Evolutionary conservation across 2,113 vertebrate species (phyloP).

Genomic region (Colaptes auratus): DNA sequence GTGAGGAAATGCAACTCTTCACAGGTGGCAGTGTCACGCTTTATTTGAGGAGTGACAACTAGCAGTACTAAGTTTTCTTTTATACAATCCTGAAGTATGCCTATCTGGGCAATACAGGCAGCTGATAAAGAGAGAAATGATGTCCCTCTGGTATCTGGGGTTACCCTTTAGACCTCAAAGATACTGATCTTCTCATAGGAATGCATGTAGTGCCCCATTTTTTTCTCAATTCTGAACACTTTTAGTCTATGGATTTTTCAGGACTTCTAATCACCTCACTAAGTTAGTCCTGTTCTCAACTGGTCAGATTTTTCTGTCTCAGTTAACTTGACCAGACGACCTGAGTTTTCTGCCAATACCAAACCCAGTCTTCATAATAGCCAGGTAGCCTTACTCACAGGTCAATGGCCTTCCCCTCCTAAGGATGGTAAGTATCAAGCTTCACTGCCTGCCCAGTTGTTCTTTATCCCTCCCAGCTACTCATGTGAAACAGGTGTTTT

Average conservation of each 20-base stretch:
- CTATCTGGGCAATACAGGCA: background rate
- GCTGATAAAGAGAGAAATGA: background rate
- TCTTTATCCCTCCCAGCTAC: background rate
- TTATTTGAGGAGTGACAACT: background rate
- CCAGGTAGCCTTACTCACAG: background rate
- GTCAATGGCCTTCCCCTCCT: background rate
- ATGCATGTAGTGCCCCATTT: background rate
- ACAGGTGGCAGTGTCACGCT: rapidly evolving
- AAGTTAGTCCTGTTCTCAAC: background rate
- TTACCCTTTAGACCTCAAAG: background rate
- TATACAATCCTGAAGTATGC: background rate
- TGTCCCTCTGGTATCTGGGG: background rate
- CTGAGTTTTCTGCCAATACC: background rate
- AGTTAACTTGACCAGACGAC: background rate
- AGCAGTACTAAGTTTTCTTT: background rate
- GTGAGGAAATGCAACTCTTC: background rate
- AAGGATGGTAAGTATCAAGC: background rate
- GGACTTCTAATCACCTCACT: background rate
- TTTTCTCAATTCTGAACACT: background rate
- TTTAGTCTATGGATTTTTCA: background rate
- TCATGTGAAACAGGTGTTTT: background rate
- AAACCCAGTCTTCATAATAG: background rate
- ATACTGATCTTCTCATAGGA: background rate
- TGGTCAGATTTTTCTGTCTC: background rate
- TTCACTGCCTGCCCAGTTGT: background rate